These are phyloP conservation scores for Phylloscopus trochiloides DNA, from an alignment of 2,113 vertebrate genomes.

Conservation along the genomic window DNA sequence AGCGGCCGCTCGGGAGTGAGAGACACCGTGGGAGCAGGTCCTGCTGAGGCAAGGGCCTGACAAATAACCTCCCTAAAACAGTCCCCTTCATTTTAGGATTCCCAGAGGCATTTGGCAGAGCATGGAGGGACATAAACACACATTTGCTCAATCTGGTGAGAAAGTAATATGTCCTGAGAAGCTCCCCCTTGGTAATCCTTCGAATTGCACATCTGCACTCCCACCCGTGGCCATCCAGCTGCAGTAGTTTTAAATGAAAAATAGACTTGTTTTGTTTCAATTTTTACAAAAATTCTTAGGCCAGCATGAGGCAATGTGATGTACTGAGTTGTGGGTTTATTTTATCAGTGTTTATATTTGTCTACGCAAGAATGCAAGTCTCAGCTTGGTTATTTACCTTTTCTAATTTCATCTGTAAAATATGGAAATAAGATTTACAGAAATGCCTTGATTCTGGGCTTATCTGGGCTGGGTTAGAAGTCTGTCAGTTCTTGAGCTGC, in stretches of 20 bases:
- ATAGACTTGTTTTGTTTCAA: neutral
- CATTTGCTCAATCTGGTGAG: neutral
- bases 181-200: neutral
- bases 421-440: neutral
- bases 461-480: neutral
- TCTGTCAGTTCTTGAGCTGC: neutral
- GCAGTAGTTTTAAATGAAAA: neutral
- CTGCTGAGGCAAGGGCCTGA: neutral
- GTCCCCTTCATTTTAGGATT: neutral
- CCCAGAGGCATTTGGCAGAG: neutral
- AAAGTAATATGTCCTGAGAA: neutral
- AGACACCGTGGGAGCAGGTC: neutral
- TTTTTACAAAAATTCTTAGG: neutral
- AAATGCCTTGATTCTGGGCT: neutral
- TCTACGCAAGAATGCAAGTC: neutral
- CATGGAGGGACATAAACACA: neutral
- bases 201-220: neutral
- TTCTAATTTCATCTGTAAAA: neutral
- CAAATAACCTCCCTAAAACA: neutral
- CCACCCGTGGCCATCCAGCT: neutral
- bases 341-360: neutral
- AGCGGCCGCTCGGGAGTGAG: rapidly evolving
- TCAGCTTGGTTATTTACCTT: neutral
- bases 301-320: neutral
- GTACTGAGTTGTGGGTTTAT: neutral